These are phyloP conservation scores for Drosophila percnosoma DNA, from an alignment of 2,888 invertebrate species.

Conservation along the genomic window DNA sequence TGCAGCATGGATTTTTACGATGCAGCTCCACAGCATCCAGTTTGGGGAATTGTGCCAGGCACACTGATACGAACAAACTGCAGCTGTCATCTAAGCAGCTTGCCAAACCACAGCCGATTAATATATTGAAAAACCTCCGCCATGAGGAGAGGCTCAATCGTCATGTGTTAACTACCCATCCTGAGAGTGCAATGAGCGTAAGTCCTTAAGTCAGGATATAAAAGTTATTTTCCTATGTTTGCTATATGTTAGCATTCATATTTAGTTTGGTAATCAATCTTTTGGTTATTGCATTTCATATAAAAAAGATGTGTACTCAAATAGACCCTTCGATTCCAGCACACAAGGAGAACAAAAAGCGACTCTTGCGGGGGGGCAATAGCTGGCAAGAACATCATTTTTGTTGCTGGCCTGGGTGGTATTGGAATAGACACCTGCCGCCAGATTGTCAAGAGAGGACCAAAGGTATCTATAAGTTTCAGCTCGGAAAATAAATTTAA, in stretches of 20 bases:
- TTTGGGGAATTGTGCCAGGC: background rate
- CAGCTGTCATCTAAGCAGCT: background rate
- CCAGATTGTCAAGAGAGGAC: constrained; percentile 49
- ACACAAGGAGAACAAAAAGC: background rate
- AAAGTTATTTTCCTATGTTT: background rate
- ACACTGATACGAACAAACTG: background rate
- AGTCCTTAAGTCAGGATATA: background rate
- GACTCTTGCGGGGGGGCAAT: background rate
- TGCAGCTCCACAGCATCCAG: background rate
- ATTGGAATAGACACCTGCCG: constrained; percentile 78
- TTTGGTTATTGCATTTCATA: background rate
- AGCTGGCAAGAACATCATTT: constrained; percentile 68
- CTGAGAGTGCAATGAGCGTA: background rate
- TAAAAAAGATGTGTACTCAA: background rate
- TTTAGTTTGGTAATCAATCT: no score
- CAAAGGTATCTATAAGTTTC: constrained; percentile 35
- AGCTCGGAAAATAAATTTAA: background rate
- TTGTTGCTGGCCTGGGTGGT: constrained; percentile 78
- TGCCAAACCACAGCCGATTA: background rate
- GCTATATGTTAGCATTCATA: background rate
- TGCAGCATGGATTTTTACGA: background rate
- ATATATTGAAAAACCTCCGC: background rate
- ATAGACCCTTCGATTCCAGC: background rate
- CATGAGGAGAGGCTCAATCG: background rate
- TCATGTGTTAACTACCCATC: background rate